These are phyloP conservation scores for Rhodeus uyekii DNA, from an alignment of 2,797 vertebrate genomes.

Conservation along the genomic window DNA sequence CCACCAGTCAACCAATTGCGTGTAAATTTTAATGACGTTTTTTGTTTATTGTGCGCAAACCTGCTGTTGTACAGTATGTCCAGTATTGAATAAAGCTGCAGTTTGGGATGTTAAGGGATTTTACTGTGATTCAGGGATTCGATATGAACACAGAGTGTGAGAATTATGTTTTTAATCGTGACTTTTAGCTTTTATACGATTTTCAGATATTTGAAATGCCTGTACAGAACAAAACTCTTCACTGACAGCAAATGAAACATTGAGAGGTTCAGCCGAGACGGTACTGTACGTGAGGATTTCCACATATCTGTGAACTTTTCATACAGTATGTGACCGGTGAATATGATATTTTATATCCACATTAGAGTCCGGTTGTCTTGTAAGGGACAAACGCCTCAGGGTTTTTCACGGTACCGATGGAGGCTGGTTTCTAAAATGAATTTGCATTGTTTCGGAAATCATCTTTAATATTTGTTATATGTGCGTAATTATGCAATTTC, in stretches of 20 bases:
- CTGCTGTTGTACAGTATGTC: slow-evolving; percentile 7
- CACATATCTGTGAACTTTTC: neutral
- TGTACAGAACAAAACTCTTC: neutral
- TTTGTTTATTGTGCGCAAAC: neutral
- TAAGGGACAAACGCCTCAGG: neutral
- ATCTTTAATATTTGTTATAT: slow-evolving; percentile 9
- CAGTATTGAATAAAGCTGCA: neutral
- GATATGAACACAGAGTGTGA: no score
- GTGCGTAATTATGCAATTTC: slow-evolving; percentile 61
- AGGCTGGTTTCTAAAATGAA: neutral
- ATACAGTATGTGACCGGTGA: neutral
- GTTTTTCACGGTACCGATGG: neutral
- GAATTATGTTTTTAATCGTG: neutral
- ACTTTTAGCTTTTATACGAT: slow-evolving; percentile 9
- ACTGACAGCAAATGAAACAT: neutral
- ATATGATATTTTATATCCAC: neutral
- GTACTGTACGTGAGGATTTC: neutral
- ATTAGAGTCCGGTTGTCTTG: neutral
- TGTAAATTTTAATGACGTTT: neutral
- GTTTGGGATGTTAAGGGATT: neutral
- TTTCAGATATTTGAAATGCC: neutral
- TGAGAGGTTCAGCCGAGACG: neutral
- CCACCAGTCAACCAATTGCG: neutral
- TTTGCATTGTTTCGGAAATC: neutral
- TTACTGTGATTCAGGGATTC: slow-evolving; percentile 1